Conservation (phyloP, 2,888 invertebrate genomes). For the Muscina levida region DNA sequence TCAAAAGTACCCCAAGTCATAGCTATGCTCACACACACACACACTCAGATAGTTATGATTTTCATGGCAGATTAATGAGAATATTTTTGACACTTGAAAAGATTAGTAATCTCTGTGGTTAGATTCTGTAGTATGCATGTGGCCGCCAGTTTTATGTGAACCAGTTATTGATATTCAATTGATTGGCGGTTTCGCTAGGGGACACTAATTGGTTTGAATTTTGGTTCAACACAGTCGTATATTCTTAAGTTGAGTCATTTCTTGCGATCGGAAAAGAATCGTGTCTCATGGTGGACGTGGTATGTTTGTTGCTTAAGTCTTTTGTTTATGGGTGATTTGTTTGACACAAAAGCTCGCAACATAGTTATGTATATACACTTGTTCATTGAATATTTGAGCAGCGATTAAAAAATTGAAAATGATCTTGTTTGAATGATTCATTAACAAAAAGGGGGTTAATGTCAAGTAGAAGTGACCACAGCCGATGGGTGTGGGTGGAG, state of each 20-base stretch:
- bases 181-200: neutral
- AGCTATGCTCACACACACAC: too few relatives aligned
- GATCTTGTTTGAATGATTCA: too few relatives aligned
- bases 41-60: constrained; percentile 20
- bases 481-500: too few relatives aligned
- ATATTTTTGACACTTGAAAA: constrained; percentile 26
- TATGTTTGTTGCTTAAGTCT: constrained; percentile 19
- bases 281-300: neutral
- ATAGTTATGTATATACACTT: neutral
- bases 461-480: too few relatives aligned
- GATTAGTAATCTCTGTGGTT: constrained; percentile 14
- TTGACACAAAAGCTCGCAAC: too few relatives aligned
- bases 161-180: constrained; percentile 9
- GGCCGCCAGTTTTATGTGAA: neutral
- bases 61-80: constrained; percentile 27
- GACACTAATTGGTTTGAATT: constrained; percentile 36
- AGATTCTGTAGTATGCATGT: neutral
- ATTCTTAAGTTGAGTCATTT: constrained; percentile 22
- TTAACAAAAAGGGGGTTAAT: too few relatives aligned
- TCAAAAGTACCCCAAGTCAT: too few relatives aligned
- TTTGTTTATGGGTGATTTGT: neutral
- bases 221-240: neutral
- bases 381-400: constrained; percentile 3
- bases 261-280: constrained; percentile 25
- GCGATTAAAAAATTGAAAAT: too few relatives aligned